phyloP scores from a whole-genome alignment of 1,140 invertebrate genomes.

The Papilio polytes region DNA sequence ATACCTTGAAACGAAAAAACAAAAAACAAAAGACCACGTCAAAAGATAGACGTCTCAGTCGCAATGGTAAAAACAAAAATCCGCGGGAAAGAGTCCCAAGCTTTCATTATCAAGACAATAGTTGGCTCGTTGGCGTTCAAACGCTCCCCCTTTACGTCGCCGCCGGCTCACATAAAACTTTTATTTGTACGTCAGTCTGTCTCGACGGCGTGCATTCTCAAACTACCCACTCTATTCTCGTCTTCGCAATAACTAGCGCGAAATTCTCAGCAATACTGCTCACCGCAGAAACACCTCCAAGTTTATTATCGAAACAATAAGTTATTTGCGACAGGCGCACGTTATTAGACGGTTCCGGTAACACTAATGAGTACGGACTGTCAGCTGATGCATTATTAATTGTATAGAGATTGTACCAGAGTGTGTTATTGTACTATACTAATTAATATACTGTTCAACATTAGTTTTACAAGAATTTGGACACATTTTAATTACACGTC shows the following conservation, averaged over 20 bases:
- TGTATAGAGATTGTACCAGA: not conserved
- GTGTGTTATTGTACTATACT: too few species aligned
- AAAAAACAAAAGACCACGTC: conserved; percentile 4
- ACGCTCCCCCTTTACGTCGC: conserved; percentile 44
- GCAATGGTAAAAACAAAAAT: conserved; percentile 28
- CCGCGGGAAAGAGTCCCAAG: conserved; percentile 18
- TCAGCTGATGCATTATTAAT: not conserved
- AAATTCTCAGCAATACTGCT: not conserved
- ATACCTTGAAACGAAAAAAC: not conserved
- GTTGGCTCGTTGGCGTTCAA: conserved; percentile 32
- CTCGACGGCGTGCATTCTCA: conserved; percentile 31
- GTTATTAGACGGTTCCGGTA: conserved; percentile 16
- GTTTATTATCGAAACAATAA: conserved; percentile 25
- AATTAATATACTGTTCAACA: too few species aligned
- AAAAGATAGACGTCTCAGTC: conserved; percentile 23
- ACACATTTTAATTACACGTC: not conserved
- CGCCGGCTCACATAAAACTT: conserved; percentile 49
- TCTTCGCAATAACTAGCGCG: conserved; percentile 6
- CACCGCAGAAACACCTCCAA: conserved; percentile 12
- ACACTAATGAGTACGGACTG: conserved; percentile 3
- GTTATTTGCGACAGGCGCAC: not conserved
- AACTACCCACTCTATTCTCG: conserved; percentile 46
- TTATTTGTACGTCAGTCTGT: conserved; percentile 53
- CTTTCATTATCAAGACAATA: conserved; percentile 38
- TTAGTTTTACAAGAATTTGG: too few species aligned